Percentiles rank a stretch among this genome's conserved stretches.
phyloP scores from a whole-genome alignment of 2,113 vertebrate species.

The Rhinolophus ferrumequinum region DNA sequence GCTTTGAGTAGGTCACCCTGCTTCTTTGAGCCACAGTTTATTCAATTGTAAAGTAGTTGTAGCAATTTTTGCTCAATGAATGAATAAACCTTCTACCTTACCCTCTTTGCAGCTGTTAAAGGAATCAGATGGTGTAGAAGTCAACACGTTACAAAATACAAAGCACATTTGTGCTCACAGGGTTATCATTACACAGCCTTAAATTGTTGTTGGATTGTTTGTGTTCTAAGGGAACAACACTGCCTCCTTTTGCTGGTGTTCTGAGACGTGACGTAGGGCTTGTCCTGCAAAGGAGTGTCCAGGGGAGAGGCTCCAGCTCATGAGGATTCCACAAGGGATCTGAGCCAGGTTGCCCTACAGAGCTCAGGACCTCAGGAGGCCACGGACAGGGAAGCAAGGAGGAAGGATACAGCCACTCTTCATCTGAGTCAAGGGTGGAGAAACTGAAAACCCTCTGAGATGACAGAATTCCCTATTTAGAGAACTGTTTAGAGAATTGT shows the following conservation, averaged over 20 bases:
- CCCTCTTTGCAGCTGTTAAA: not conserved
- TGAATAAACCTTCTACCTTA: not conserved
- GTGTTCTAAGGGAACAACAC: not conserved
- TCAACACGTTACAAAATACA: not conserved
- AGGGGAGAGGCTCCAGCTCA: not conserved
- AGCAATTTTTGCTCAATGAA: not conserved
- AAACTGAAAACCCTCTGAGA: not conserved
- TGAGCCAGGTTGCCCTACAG: not conserved
- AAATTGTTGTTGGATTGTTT: not conserved
- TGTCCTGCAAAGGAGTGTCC: not conserved
- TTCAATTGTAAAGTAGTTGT: not conserved
- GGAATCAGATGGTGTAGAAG: not conserved
- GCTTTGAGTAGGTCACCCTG: not conserved
- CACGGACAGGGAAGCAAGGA: not conserved
- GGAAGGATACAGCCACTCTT: not conserved
- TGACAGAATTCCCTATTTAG: not conserved
- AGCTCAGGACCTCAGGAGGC: fast-evolving
- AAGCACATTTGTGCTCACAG: not conserved
- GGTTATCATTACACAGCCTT: not conserved
- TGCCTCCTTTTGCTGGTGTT: not conserved
- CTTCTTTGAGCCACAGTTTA: not conserved
- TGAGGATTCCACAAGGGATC: not conserved
- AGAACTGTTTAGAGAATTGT: too few relatives aligned
- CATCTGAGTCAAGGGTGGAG: not conserved
- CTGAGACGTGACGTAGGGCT: not conserved